Evolutionary conservation across 2,888 invertebrate genomes (phyloP), one percentile per base, ranked within the genome.

Genomic region (Sisyra terminalis): DNA sequence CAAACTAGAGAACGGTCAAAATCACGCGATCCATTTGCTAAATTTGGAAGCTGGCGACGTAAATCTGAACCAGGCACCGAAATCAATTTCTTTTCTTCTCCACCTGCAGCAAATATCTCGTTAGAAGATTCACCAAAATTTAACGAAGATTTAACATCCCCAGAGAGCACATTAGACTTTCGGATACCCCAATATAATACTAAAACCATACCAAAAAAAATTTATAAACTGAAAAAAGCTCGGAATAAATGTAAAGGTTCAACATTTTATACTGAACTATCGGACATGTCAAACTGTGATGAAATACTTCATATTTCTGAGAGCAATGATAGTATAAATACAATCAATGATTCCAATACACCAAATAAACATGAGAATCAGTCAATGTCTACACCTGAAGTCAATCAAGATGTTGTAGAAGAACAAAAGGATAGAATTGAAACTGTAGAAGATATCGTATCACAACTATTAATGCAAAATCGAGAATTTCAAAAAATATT

Each of bases 381-480:
- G 30, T 46, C 47, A 48, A 39, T 50, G 29, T 46, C 47, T 47
- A 46, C 51, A 3, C 51, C 52, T 13, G 39, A 24, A 24, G 18
- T 14, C 16, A 29, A 36, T 43, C 15, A 37, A 16, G n/a, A 40
- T 9, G 43, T 45, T 11, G 16, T 34, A 32, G 42, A 16, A 17
- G 31, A 37, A 31, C 9, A 39, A 29, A 29, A 11, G 9, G 16
- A 39, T 17, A 29, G 13, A 8, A 13, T 13, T 14, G 77, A 70
- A 55, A 78, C 72, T 39, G 65, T 78, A 51, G 79, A 83, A 60
- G 70, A 85, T 60, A 78, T 89, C 39, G 85, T 89, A 40, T 78
- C 85, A 1, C 86, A 86, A 55, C 65, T 88, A 10, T 62, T 89
- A 4, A 76, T 86, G 73, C 81, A 86, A 56, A 86, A 82, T 54